These are phyloP conservation scores for Physeter macrocephalus DNA, from an alignment of 2,113 vertebrate genomes.

Conservation along the genomic window DNA sequence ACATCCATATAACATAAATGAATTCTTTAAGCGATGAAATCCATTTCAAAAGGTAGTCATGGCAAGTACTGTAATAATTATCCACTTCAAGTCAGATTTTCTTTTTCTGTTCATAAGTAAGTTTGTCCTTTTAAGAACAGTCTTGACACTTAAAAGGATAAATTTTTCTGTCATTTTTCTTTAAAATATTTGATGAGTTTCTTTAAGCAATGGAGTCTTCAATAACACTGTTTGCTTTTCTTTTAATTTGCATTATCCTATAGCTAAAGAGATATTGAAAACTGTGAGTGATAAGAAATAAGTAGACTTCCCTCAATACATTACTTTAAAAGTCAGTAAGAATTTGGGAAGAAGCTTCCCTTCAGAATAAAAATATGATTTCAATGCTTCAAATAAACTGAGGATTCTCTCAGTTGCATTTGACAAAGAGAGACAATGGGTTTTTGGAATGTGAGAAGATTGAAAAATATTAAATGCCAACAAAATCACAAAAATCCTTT, in stretches of 20 bases:
- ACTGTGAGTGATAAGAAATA: not conserved
- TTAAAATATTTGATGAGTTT: not conserved
- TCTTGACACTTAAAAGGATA: not conserved
- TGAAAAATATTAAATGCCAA: not conserved
- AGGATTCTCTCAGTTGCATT: not conserved
- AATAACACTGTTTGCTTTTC: slow-evolving; percentile 16
- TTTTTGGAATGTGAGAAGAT: not conserved
- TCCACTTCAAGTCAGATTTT: not conserved
- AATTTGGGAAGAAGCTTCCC: not conserved
- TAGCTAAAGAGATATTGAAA: slow-evolving; percentile 28
- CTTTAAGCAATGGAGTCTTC: not conserved
- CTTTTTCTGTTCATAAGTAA: not conserved
- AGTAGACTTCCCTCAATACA: not conserved
- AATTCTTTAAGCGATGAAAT: slow-evolving; percentile 6
- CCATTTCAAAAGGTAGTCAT: not conserved
- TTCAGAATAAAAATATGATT: not conserved
- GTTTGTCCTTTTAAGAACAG: not conserved
- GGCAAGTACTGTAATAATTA: not conserved
- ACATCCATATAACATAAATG: not conserved
- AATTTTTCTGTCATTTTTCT: slow-evolving; percentile 5
- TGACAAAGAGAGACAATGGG: not conserved
- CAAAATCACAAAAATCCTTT: not conserved
- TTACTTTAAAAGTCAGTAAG: not conserved
- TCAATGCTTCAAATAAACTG: not conserved
- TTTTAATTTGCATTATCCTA: slow-evolving; percentile 19